phyloP scores from a whole-genome alignment of 1,140 invertebrate genomes.

The Metopolophium dirhodum region DNA sequence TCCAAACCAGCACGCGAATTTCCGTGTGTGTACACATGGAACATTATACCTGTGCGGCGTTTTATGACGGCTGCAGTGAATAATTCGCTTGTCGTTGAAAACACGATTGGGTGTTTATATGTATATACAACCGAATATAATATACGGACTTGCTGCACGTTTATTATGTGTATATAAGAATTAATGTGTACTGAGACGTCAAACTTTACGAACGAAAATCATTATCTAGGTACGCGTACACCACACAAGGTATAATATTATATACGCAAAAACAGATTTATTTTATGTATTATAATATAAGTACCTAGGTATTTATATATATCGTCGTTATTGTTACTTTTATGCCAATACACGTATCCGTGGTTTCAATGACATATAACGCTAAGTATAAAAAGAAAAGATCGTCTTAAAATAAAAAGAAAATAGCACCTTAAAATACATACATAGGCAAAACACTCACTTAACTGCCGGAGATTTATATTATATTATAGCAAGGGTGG shows the following conservation, averaged over 20 bases:
- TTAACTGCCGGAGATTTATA: no score
- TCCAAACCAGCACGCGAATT: conserved; percentile 34
- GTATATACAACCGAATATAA: background rate
- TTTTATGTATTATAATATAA: background rate
- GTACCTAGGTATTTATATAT: background rate
- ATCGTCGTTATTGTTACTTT: background rate
- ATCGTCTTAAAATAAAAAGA: no score
- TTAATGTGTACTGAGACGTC: background rate
- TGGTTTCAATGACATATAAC: background rate
- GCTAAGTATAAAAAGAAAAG: no score
- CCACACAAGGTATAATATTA: background rate
- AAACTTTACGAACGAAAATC: background rate
- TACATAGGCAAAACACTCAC: no score
- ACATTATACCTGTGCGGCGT: background rate
- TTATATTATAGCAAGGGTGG: no score
- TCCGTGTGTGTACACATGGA: conserved; percentile 25
- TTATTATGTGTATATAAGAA: background rate
- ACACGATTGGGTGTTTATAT: background rate
- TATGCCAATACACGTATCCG: background rate
- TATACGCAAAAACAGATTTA: background rate
- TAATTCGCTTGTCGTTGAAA: background rate
- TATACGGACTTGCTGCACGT: background rate
- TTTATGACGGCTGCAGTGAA: background rate
- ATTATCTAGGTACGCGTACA: background rate
- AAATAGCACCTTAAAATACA: no score